Conservation (phyloP, 2,113 vertebrate species). For the Cyrtonyx montezumae region DNA sequence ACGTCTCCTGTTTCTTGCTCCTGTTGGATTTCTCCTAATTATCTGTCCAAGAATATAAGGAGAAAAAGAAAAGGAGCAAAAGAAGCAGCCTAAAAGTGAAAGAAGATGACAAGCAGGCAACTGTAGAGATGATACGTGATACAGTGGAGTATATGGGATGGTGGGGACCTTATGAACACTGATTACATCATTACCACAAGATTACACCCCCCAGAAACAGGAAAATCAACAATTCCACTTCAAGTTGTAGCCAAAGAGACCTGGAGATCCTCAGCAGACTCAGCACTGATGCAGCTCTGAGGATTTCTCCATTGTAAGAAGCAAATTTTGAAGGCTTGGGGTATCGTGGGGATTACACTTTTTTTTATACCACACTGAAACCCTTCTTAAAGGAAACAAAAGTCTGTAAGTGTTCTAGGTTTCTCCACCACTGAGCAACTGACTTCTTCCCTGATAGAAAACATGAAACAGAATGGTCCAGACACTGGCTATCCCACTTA, state of each 20-base stretch:
- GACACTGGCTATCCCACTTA: slow-evolving; percentile 51
- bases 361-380: background rate
- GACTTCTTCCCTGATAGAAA: background rate
- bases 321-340: slow-evolving; percentile 39
- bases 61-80: background rate
- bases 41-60: slow-evolving; percentile 40
- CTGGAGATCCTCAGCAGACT: slow-evolving; percentile 10
- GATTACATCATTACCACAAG: background rate
- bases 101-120: background rate
- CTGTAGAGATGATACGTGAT: background rate
- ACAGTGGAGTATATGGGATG: background rate
- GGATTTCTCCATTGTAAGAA: background rate
- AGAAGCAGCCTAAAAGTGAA: slow-evolving; percentile 30
- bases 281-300: background rate
- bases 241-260: slow-evolving; percentile 21
- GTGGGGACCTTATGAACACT: background rate
- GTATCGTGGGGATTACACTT: background rate
- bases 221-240: background rate
- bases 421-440: background rate
- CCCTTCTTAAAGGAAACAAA: background rate
- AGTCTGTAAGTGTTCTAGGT: background rate
- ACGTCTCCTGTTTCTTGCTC: slow-evolving; percentile 11
- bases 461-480: slow-evolving; percentile 31
- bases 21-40: background rate
- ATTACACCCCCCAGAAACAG: slow-evolving; percentile 3